Evolutionary conservation across 2,797 vertebrate species (phyloP).

Genomic region (Sebastes umbrosus): DNA sequence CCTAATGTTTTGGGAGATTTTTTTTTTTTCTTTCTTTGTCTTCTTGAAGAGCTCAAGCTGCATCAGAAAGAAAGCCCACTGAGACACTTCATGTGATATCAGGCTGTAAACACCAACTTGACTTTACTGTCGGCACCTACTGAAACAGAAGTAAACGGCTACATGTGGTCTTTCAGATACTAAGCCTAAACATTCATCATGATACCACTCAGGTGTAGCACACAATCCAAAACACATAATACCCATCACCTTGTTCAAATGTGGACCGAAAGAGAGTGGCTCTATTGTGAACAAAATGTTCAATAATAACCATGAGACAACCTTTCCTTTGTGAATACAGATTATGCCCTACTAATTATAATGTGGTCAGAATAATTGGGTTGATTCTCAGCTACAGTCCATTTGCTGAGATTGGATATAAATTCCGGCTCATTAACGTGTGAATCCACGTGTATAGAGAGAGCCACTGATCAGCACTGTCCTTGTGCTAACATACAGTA

Average conservation of each 20-base stretch:
- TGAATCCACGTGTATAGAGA: constrained; percentile 9
- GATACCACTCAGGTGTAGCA: neutral
- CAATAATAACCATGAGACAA: constrained; percentile 15
- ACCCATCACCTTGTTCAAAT: neutral
- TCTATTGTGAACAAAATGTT: constrained; percentile 11
- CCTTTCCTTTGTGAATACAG: constrained; percentile 35
- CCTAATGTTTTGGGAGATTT: neutral
- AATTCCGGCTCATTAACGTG: constrained; percentile 46
- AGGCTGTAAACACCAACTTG: neutral
- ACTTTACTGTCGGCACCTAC: neutral
- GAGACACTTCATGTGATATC: neutral
- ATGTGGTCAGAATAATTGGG: constrained; percentile 33
- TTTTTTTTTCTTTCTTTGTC: neutral
- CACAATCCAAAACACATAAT: neutral
- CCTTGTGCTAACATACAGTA: neutral
- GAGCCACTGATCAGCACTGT: constrained; percentile 3
- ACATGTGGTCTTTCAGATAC: neutral
- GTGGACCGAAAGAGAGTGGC: neutral
- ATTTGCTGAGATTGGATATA: constrained; percentile 34
- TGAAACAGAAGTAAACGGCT: neutral
- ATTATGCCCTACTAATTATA: constrained; percentile 26
- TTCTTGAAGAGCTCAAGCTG: neutral
- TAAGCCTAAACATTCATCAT: neutral
- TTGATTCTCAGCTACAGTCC: constrained; percentile 36
- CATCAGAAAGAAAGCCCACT: neutral